phyloP scores from a whole-genome alignment of 2,888 invertebrate genomes.

The Abrostola triplasia region DNA sequence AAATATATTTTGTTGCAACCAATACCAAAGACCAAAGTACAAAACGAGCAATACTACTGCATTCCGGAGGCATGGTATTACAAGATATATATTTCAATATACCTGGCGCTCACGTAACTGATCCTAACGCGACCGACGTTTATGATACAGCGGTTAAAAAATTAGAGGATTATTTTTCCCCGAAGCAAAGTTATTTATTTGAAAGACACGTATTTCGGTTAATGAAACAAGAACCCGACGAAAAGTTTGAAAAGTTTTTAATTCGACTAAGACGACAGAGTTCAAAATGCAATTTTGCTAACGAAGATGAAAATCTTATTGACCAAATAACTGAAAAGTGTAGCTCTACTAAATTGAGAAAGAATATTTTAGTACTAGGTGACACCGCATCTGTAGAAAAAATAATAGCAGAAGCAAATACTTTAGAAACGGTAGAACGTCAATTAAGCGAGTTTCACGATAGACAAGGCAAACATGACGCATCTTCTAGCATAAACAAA shows the following conservation, averaged over 20 bases:
- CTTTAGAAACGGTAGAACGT: conserved; percentile 41
- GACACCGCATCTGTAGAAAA: conserved; percentile 39
- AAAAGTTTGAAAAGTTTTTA: conserved; percentile 63
- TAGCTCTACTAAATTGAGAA: conserved; percentile 2
- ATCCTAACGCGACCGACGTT: background rate
- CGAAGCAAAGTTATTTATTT: conserved; percentile 1
- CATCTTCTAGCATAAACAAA: background rate
- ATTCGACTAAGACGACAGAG: conserved; percentile 26
- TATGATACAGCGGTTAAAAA: background rate
- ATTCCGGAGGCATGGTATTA: background rate
- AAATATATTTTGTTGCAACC: background rate
- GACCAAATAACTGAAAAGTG: conserved; percentile 5
- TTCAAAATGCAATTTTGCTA: conserved; percentile 1
- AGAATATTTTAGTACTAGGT: conserved; percentile 41
- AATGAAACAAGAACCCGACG: conserved; percentile 31
- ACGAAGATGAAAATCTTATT: background rate
- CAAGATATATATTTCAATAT: conserved; percentile 2
- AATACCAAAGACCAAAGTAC: background rate
- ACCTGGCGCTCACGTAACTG: conserved; percentile 26
- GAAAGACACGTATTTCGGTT: background rate
- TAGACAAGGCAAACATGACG: background rate
- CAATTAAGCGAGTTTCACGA: conserved; percentile 9
- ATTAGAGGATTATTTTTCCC: too few species aligned
- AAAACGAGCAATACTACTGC: conserved; percentile 1
- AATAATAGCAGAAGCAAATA: conserved; percentile 46